Evolutionary conservation across 1,140 invertebrate species (phyloP).

Genomic region (Neocloeon triangulifer): DNA sequence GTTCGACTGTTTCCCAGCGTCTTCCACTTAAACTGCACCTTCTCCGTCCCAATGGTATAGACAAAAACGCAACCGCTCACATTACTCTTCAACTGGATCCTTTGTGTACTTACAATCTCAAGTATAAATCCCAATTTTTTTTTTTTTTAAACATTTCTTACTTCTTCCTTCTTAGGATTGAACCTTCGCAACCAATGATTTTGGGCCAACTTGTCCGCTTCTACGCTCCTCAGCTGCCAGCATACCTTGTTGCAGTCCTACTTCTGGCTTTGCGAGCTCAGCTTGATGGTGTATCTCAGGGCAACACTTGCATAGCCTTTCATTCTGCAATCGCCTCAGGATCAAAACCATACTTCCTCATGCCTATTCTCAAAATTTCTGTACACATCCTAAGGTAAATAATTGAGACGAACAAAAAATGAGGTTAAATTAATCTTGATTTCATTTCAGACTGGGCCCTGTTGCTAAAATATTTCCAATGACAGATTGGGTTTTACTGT

Average conservation of each 20-base stretch:
- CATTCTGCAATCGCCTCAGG: slow-evolving; percentile 17
- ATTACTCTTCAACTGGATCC: too few species aligned
- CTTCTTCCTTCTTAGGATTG: slow-evolving; percentile 17
- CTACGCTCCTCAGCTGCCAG: slow-evolving; percentile 17
- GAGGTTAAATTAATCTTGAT: neutral
- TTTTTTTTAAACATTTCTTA: too few species aligned
- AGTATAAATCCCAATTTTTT: too few species aligned
- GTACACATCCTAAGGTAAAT: slow-evolving; percentile 15
- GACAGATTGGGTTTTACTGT: slow-evolving; percentile 12
- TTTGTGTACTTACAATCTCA: too few species aligned
- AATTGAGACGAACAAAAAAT: neutral
- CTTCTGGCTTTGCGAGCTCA: slow-evolving; percentile 18
- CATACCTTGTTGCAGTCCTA: slow-evolving; percentile 18
- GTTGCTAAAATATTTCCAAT: slow-evolving; percentile 9
- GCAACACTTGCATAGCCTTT: slow-evolving; percentile 15
- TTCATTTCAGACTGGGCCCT: neutral
- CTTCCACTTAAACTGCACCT: too few species aligned
- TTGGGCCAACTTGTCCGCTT: slow-evolving; percentile 17
- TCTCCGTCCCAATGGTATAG: too few species aligned
- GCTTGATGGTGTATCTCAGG: slow-evolving; percentile 11
- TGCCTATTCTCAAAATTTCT: slow-evolving; percentile 10
- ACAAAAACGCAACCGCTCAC: too few species aligned
- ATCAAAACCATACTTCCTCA: slow-evolving; percentile 20
- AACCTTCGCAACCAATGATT: slow-evolving; percentile 12
- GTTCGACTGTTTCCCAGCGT: neutral